Conservation (phyloP, 2,797 vertebrate species). For the Spinus olivaceus region DNA sequence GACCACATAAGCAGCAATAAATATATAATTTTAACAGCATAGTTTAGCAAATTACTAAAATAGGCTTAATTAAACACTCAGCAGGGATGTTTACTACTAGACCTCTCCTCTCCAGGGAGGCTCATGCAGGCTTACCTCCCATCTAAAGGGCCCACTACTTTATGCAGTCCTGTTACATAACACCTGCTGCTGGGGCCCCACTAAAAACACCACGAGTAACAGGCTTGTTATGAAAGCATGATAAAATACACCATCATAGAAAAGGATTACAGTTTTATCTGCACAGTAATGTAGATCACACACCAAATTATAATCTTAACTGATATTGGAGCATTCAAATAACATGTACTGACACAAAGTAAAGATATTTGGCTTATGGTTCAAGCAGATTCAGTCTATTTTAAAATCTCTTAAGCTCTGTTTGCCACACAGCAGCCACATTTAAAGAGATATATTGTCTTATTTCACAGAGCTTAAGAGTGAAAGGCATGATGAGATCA, state of each 20-base stretch:
- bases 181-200: not conserved
- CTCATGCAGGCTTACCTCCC: not conserved
- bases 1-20: not conserved
- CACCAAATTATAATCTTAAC: not conserved
- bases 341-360: not conserved
- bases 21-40: not conserved
- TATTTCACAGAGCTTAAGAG: not conserved
- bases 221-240: not conserved
- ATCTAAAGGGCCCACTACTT: not conserved
- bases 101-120: not conserved
- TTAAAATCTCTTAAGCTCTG: not conserved
- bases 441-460: not conserved
- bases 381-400: not conserved
- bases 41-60: not conserved
- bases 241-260: not conserved
- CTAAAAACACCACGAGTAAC: fast-evolving
- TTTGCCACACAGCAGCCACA: not conserved
- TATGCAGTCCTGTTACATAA: not conserved
- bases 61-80: not conserved
- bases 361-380: not conserved
- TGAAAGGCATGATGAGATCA: not conserved
- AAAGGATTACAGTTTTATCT: not conserved
- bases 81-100: not conserved
- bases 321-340: not conserved
- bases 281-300: not conserved